Base-by-base conservation (phyloP, 1,140 invertebrate species). In the Ditylenchus dipsaci region DNA sequence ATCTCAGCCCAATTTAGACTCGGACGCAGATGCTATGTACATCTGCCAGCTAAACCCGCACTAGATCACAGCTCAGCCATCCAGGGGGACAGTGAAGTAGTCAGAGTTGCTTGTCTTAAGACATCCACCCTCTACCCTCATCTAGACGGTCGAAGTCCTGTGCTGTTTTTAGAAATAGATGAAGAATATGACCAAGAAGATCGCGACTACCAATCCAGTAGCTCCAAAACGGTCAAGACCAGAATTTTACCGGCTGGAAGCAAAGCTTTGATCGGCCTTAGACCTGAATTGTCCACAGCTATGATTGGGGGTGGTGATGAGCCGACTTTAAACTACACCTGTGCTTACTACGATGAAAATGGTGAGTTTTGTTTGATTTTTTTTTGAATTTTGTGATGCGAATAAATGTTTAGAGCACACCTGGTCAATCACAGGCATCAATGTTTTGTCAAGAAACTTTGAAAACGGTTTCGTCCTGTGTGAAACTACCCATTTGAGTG, bases 361-460 rank as follows among this genome's bases (percentile, higher is more conserved):
- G 47, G 69, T 70, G 19, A 26, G 56, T 42, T 29, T 26, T 57
- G 33, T 1, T 56, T 57, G 9, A 27, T 7, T 19, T 45, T 21
- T 30, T 45, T 27, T 38, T 23, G 42, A 38, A 49, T 13, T 67
- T 65, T 56, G 1, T 30, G 23, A 43, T 29, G 3, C 17, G 3
- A 45, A 38, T 70, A 66, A 23, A 53, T 17, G 5, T 19, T 69
- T 15, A 70, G 70, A 47, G 23, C 57, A 71, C 63, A 65, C 33
- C 30, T 76, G 75, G 75, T 78, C 76, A 26, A 75, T 64, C 7
- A 60, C 72, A n/a, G 75, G 76, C 26, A 67, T 79, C 33, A 69
- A 27, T 15, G 73, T 76, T 11, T 26, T 77, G 19, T 78, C 76
- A 26, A 23, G 75, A 17, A 73, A 76, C 19, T 67, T 62, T 27